Percentiles rank a stretch among this genome's conserved stretches.
These are phyloP conservation scores for Microcebus ravelobensis DNA, from an alignment of 2,113 vertebrate species.

Conservation along the genomic window DNA sequence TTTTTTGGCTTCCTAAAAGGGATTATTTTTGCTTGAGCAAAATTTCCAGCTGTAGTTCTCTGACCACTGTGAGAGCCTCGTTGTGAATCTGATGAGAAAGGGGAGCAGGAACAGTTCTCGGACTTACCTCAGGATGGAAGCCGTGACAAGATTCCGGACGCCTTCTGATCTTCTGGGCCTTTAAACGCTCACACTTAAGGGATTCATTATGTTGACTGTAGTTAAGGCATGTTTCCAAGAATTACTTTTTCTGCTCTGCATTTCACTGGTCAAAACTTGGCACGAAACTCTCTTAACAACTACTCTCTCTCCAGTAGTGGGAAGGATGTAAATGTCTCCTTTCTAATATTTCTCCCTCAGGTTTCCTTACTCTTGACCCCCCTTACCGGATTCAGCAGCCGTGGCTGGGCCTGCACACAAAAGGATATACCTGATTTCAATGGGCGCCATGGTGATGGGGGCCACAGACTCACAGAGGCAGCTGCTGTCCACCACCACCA, in stretches of 20 bases:
- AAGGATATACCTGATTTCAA: constrained; percentile 99
- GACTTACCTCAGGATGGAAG: constrained; percentile 95
- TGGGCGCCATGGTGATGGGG: constrained; percentile 97
- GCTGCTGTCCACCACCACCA: constrained; percentile 98
- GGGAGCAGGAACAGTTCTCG: neutral
- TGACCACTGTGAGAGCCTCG: neutral
- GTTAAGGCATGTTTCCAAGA: constrained; percentile 88
- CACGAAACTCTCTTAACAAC: neutral
- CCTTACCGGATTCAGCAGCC: neutral
- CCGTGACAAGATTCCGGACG: constrained; percentile 98
- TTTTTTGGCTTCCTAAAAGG: neutral
- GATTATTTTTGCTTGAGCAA: neutral
- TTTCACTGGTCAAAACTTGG: constrained; percentile 28
- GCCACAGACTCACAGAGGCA: constrained; percentile 93
- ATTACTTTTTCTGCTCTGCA: neutral
- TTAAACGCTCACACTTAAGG: constrained; percentile 97
- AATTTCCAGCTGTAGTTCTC: neutral
- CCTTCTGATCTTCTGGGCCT: constrained; percentile 97
- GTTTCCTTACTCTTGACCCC: neutral
- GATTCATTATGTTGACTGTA: constrained; percentile 97
- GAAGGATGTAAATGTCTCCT: neutral
- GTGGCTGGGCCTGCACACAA: neutral
- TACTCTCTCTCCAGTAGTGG: neutral
- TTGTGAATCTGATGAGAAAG: neutral
- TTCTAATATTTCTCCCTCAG: neutral